These are phyloP conservation scores for Harpalus rufipes DNA, from an alignment of 2,888 invertebrate species.

Conservation along the genomic window DNA sequence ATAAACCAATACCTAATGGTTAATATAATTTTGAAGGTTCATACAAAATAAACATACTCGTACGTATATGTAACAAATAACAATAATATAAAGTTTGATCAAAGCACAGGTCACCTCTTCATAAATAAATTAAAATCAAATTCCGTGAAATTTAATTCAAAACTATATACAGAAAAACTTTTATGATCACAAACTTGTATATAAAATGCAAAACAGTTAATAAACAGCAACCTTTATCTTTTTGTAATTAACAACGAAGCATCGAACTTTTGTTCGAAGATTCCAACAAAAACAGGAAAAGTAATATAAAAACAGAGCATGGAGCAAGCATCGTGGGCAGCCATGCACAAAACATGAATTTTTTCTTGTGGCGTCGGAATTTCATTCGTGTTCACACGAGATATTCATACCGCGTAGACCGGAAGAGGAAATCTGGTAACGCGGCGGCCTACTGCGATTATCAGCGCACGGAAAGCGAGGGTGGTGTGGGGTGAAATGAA, in stretches of 20 bases:
- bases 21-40: too few relatives aligned
- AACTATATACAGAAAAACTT: not conserved
- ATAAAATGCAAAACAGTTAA: conserved; percentile 44
- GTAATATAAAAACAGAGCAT: conserved; percentile 50
- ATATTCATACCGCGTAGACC: conserved; percentile 50
- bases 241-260: conserved; percentile 37
- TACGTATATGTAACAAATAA: too few relatives aligned
- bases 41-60: too few relatives aligned
- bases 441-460: conserved; percentile 50
- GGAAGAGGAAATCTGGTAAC: conserved; percentile 52
- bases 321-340: conserved; percentile 11
- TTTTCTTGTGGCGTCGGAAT: conserved; percentile 36
- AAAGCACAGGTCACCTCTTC: too few relatives aligned
- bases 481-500: conserved; percentile 12
- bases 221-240: conserved; percentile 38
- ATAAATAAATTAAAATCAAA: not conserved
- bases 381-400: conserved; percentile 52
- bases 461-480: conserved; percentile 35
- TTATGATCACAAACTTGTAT: not conserved
- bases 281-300: conserved; percentile 28
- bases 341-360: conserved; percentile 50
- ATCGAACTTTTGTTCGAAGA: conserved; percentile 46
- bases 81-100: too few relatives aligned
- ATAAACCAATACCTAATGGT: too few relatives aligned
- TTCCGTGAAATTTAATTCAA: not conserved